Evolutionary conservation across 2,797 vertebrate species (phyloP).

Genomic region (Chaunax sp.): DNA sequence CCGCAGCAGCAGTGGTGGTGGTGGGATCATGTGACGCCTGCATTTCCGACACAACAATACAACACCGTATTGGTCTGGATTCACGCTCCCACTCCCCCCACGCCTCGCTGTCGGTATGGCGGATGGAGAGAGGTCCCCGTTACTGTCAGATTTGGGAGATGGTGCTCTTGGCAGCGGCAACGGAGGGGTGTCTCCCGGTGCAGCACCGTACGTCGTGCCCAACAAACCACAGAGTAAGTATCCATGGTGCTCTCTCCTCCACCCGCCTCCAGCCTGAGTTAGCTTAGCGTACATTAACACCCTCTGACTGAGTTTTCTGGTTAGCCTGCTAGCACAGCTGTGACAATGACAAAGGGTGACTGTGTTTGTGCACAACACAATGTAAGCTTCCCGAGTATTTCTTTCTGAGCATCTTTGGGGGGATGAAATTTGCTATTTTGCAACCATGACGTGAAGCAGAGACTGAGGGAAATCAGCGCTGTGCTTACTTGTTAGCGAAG

Average conservation of each 20-base stretch:
- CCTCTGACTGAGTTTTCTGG: slow-evolving; percentile 52
- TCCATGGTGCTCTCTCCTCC: slow-evolving; percentile 49
- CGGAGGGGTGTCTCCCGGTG: slow-evolving; percentile 83
- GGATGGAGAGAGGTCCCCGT: slow-evolving; percentile 93
- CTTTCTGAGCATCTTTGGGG: too few relatives aligned
- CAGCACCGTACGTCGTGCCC: slow-evolving; percentile 82
- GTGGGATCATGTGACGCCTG: slow-evolving; percentile 81
- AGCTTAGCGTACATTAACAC: slow-evolving; percentile 55
- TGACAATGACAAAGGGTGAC: neutral
- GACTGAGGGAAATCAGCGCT: neutral
- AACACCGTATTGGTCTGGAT: slow-evolving; percentile 50
- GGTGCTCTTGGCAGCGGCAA: slow-evolving; percentile 85
- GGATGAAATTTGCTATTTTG: neutral
- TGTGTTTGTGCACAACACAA: neutral
- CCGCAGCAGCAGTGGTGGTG: slow-evolving; percentile 66
- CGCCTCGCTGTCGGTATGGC: slow-evolving; percentile 85
- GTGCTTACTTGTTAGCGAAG: slow-evolving; percentile 26
- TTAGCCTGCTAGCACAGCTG: slow-evolving; percentile 28
- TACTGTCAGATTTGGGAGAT: slow-evolving; percentile 90
- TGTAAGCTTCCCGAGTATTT: accelerated
- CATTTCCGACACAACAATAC: slow-evolving; percentile 84
- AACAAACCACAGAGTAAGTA: slow-evolving; percentile 90
- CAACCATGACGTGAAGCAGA: neutral
- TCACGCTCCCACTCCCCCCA: slow-evolving; percentile 48
- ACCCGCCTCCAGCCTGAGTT: slow-evolving; percentile 37